Evolutionary conservation across 2,113 vertebrate genomes (phyloP).

Genomic region (Phaethon lepturus): DNA sequence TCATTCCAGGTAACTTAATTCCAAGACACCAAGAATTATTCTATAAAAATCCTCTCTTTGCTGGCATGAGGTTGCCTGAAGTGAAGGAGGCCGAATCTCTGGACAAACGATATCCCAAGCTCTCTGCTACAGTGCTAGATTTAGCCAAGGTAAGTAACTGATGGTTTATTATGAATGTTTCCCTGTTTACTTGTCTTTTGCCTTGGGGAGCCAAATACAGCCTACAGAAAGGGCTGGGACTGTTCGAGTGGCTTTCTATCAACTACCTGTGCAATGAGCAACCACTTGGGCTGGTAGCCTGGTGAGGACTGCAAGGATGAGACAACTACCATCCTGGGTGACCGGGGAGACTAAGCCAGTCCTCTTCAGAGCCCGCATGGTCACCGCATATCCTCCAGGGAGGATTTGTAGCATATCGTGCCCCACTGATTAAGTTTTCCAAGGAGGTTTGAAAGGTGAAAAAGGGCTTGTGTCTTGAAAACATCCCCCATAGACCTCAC

Average conservation of each 20-base stretch:
- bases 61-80: conserved; percentile 84
- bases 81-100: conserved; percentile 75
- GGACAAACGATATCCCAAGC: conserved; percentile 79
- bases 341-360: neutral
- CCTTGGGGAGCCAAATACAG: neutral
- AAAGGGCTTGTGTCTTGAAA: neutral
- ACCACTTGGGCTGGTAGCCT: neutral
- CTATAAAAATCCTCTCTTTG: conserved; percentile 87
- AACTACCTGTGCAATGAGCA: neutral
- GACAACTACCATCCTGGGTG: neutral
- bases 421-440: neutral
- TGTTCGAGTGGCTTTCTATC: neutral
- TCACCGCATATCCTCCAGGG: neutral
- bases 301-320: neutral
- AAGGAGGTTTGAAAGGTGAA: neutral
- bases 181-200: neutral
- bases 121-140: conserved; percentile 72
- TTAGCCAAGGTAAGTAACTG: conserved; percentile 80
- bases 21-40: conserved; percentile 88
- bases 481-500: accelerated
- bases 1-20: conserved; percentile 83
- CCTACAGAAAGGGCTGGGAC: neutral
- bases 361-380: neutral
- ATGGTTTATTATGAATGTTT: accelerated
- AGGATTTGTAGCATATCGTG: neutral